Base-by-base conservation (phyloP, 1,140 invertebrate species). In the Trypoxylus dichotomus region DNA sequence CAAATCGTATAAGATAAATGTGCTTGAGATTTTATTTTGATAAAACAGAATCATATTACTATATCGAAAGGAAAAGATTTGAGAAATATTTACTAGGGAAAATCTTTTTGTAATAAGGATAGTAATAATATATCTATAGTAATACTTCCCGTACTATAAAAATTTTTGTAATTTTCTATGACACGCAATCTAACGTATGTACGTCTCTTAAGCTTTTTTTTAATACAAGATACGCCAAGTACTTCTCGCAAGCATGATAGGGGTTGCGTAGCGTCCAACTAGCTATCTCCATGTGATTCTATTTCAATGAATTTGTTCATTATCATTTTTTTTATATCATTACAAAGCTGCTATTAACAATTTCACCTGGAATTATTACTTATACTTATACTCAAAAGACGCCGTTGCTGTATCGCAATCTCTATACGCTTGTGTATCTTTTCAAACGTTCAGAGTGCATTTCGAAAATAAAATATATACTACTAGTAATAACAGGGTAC, bases 131-230 rank as follows among this genome's bases (percentile, higher is more conserved):
- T 24, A 25, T 63, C 1, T 63, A 8, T 37, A 37, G 32, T 37
- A 37, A 37, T 37, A 37, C 10, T 37, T 37, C 32, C 10, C 32
- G 32, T 37, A 63, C 2, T 63, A 27, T 24, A 19, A 24, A 47
- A 24, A 63, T 63, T 63, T 37, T 63, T 63, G 60, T 63, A 63
- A 63, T 63, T 63, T 63, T 63, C 19, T 63, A 63, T 21, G 60
- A 63, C 60, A 63, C 60, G 60, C 60, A 24, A 63, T 58, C 47
- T 58, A 63, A 63, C 24, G 19, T 63, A 63, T 63, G 60, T 63
- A 63, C 15, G 19, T 63, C 19, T 63, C 25, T 27, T 47, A 3
- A 37, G 3, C 8, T 6, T 63, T 11, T 19, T 63, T 63, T 19
- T 24, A 63, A 6, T 24, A 24, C 25, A 63, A 25, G 5, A 10